phyloP scores from a whole-genome alignment of 2,888 invertebrate genomes.

The Rapana venosa region DNA sequence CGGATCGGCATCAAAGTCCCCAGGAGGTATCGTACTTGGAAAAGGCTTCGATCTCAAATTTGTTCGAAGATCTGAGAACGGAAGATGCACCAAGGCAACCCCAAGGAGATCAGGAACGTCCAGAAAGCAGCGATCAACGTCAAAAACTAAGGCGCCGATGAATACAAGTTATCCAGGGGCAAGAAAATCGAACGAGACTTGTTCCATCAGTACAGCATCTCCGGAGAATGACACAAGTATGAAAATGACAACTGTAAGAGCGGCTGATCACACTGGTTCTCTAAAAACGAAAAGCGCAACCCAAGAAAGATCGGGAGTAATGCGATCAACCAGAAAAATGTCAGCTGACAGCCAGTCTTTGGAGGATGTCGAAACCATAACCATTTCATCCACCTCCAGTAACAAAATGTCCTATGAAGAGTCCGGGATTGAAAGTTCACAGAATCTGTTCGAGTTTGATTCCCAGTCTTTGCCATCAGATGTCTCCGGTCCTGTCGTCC shows the following conservation, averaged over 20 bases:
- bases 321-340: not conserved
- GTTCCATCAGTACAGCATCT: too few species aligned
- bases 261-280: not conserved
- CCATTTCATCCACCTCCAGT: not conserved
- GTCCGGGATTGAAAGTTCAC: not conserved
- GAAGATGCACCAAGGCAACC: not conserved
- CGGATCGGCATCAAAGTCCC: slow-evolving; percentile 54
- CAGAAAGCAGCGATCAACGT: not conserved
- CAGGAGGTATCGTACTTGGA: slow-evolving; percentile 58
- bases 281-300: not conserved
- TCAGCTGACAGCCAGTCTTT: not conserved
- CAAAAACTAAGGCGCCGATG: not conserved
- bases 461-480: slow-evolving; percentile 23
- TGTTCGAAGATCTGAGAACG: slow-evolving; percentile 52
- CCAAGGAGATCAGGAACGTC: not conserved
- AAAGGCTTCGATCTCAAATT: slow-evolving; percentile 69
- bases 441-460: slow-evolving; percentile 18
- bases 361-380: not conserved
- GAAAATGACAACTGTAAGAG: not conserved
- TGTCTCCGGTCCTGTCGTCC: not conserved
- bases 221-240: too few species aligned
- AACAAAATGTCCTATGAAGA: not conserved
- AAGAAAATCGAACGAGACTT: too few species aligned
- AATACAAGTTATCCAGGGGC: not conserved
- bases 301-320: not conserved